Conservation (phyloP, 2,888 invertebrate species). For the Plagodis pulveraria region DNA sequence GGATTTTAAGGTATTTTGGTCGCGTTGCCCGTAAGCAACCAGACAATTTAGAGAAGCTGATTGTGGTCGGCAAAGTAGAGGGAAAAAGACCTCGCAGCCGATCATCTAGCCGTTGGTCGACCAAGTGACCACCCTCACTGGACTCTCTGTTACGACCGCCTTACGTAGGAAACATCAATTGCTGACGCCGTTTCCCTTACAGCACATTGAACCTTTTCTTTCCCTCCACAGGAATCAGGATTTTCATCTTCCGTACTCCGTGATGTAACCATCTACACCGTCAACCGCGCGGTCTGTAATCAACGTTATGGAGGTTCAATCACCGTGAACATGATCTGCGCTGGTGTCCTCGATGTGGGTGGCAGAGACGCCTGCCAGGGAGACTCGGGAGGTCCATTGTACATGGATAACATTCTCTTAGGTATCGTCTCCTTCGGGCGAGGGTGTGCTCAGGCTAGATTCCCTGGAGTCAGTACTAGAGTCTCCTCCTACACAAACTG, state of each 20-base stretch:
- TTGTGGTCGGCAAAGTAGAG: too few species aligned
- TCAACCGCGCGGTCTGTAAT: conserved; percentile 52
- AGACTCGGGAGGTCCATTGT: conserved; percentile 71
- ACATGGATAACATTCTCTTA: conserved; percentile 58
- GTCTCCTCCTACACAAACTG: conserved; percentile 58
- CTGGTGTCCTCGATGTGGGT: conserved; percentile 43
- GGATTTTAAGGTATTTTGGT: too few species aligned
- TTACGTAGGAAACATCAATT: too few species aligned
- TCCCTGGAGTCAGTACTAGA: conserved; percentile 75
- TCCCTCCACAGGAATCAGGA: conserved; percentile 46
- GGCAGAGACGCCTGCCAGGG: conserved; percentile 46
- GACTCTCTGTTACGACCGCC: too few species aligned
- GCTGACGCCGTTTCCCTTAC: too few species aligned
- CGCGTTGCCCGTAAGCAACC: too few species aligned
- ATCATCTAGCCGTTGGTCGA: too few species aligned
- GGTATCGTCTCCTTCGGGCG: conserved; percentile 77
- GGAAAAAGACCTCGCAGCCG: too few species aligned
- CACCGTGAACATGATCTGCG: conserved; percentile 56
- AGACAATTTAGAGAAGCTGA: too few species aligned
- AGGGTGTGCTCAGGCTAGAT: conserved; percentile 65
- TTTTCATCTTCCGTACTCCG: conserved; percentile 42
- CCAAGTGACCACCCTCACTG: too few species aligned
- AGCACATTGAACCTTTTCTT: too few species aligned
- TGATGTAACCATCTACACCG: conserved; percentile 54
- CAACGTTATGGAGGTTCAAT: conserved; percentile 44